A percentile compares a stretch with the other conserved stretches of the same genome.
Evolutionary conservation across 2,888 invertebrate species (phyloP).

Genomic region (Daptonema setosum): DNA sequence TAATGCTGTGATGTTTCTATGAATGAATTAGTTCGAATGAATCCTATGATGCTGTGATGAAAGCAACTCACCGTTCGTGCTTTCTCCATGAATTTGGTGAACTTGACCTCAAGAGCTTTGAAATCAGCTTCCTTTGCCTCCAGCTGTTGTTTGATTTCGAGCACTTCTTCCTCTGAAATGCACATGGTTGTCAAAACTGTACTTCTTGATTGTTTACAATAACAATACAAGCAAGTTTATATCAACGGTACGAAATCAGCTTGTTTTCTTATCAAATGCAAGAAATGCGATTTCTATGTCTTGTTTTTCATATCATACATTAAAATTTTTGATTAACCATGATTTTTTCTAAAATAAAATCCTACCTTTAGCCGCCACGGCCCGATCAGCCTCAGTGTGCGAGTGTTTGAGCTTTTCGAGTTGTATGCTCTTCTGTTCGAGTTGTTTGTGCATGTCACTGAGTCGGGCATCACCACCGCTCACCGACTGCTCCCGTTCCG

Average conservation of each 20-base stretch:
- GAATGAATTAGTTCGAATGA: too few species aligned
- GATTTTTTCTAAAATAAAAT: too few species aligned
- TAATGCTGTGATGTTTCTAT: too few species aligned
- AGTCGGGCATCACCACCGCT: background rate
- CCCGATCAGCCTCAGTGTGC: background rate
- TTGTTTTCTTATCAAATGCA: too few species aligned
- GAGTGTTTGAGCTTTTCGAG: slow-evolving; percentile 2
- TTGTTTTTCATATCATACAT: too few species aligned
- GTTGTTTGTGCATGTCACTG: background rate
- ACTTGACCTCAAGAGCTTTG: background rate
- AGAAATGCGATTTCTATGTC: too few species aligned
- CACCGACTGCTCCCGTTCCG: background rate
- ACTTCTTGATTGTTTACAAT: too few species aligned
- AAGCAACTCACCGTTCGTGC: background rate
- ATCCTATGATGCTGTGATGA: too few species aligned
- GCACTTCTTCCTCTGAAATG: background rate
- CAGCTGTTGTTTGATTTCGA: background rate
- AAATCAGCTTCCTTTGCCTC: background rate
- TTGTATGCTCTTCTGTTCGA: background rate
- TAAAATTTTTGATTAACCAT: too few species aligned
- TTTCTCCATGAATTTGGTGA: background rate
- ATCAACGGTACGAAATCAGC: too few species aligned
- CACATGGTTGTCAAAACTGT: too few species aligned
- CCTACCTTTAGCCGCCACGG: background rate
- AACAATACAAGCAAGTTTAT: too few species aligned